A percentile compares a stretch with the other conserved stretches of the same genome.
Conservation (phyloP, 2,113 vertebrate species). For the Psittacus erithacus region DNA sequence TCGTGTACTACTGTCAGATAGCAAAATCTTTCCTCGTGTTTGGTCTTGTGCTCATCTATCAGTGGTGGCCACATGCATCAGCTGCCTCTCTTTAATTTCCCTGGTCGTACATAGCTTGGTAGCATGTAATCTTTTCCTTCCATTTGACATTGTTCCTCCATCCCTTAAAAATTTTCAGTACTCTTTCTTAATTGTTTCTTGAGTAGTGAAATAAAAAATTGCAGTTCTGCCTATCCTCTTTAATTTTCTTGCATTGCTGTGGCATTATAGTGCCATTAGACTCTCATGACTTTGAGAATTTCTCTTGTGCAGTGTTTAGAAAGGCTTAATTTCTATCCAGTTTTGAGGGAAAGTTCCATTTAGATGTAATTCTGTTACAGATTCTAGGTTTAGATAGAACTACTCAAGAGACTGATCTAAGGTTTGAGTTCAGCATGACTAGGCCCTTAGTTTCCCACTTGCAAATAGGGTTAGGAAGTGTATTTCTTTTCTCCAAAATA, state of each 20-base stretch:
- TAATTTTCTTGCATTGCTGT: not conserved
- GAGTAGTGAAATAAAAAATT: not conserved
- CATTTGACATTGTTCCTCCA: not conserved
- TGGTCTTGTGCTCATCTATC: rapidly evolving
- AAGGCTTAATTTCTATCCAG: not conserved
- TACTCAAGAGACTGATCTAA: not conserved
- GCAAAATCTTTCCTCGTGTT: not conserved
- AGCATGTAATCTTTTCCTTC: not conserved
- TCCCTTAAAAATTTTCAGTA: not conserved
- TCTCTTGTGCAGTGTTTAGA: not conserved
- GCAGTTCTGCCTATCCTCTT: not conserved
- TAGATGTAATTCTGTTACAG: not conserved
- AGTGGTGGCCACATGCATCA: not conserved
- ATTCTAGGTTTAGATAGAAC: not conserved
- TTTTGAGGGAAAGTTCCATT: not conserved
- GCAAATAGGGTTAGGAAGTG: not conserved
- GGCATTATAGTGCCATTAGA: not conserved
- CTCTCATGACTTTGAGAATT: not conserved
- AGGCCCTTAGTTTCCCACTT: not conserved
- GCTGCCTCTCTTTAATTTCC: not conserved
- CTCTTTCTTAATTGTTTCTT: not conserved
- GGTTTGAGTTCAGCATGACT: not conserved
- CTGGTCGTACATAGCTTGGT: not conserved
- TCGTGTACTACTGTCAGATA: not conserved
- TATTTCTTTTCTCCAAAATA: not conserved